Evolutionary conservation across 2,888 invertebrate species (phyloP).

Genomic region (Acronicta leporina): DNA sequence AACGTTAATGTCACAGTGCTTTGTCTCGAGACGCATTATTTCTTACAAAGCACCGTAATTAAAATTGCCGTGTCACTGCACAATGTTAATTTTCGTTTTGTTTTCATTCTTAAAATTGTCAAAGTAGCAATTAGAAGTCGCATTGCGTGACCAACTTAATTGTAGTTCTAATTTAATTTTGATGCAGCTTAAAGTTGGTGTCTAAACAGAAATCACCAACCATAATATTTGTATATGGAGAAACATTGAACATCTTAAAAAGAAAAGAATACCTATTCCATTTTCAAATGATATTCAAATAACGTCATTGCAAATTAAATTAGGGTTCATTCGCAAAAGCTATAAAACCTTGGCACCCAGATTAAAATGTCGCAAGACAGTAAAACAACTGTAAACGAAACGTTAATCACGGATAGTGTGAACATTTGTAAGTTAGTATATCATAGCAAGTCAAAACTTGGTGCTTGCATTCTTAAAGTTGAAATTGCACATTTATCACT

Average conservation of each 20-base stretch:
- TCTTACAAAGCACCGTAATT: constrained; percentile 82
- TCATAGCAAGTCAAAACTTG: constrained; percentile 86
- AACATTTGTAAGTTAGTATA: constrained; percentile 80
- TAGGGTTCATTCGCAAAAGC: constrained; percentile 17
- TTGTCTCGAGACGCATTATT: constrained; percentile 82
- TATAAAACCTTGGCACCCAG: constrained; percentile 4
- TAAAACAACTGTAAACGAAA: constrained; percentile 46
- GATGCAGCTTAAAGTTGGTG: background rate
- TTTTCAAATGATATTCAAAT: constrained; percentile 16
- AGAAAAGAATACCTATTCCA: background rate
- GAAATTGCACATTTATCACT: constrained; percentile 88
- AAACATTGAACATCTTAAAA: too few species aligned
- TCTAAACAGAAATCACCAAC: background rate
- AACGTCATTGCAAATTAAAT: constrained; percentile 11
- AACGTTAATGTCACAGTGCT: constrained; percentile 79
- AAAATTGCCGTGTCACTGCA: constrained; percentile 69
- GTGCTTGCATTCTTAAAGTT: constrained; percentile 86
- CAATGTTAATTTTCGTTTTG: constrained; percentile 62
- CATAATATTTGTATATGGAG: background rate
- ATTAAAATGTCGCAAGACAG: constrained; percentile 27
- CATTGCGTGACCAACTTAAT: constrained; percentile 4
- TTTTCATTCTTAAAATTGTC: constrained; percentile 33
- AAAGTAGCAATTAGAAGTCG: constrained; percentile 1
- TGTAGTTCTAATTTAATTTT: background rate
- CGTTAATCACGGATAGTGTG: constrained; percentile 72